Evolutionary conservation across 2,113 vertebrate species (phyloP).

Genomic region (Melanostigma gelatinosum): DNA sequence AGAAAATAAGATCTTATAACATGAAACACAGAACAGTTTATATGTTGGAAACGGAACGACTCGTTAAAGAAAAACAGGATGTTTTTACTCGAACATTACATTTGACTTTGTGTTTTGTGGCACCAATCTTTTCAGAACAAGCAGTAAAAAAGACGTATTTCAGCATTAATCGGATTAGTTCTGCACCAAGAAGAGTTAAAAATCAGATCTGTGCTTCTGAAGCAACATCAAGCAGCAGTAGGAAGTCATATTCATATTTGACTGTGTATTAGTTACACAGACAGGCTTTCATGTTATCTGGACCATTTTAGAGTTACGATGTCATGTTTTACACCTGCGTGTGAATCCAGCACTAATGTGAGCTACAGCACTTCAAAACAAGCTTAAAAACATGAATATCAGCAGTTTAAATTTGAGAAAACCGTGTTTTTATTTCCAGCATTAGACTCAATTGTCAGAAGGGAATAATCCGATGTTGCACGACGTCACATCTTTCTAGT

Average conservation of each 20-base stretch:
- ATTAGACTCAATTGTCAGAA: not conserved
- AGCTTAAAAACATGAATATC: too few species aligned
- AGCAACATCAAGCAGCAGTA: not conserved
- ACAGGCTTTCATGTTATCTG: not conserved
- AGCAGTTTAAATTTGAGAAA: not conserved
- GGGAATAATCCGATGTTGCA: not conserved
- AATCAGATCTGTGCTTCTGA: not conserved
- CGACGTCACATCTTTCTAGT: not conserved
- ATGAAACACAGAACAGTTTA: conserved; percentile 11
- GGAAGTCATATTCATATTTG: conserved; percentile 8
- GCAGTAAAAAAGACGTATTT: not conserved
- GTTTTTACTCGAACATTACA: not conserved
- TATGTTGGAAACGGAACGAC: not conserved
- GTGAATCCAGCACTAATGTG: not conserved
- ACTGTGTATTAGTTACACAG: not conserved
- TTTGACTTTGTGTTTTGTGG: not conserved
- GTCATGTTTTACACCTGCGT: not conserved
- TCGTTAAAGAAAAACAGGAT: not conserved
- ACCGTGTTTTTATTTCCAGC: not conserved
- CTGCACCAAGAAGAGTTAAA: conserved; percentile 6
- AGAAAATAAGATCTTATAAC: not conserved
- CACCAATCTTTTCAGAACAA: conserved; percentile 3
- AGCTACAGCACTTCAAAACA: not conserved
- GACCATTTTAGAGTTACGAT: not conserved
- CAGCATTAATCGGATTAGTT: not conserved